A percentile compares a stretch with the other conserved stretches of the same genome.
Conservation (phyloP, 2,113 vertebrate species). For the Acanthisitta chloris region DNA sequence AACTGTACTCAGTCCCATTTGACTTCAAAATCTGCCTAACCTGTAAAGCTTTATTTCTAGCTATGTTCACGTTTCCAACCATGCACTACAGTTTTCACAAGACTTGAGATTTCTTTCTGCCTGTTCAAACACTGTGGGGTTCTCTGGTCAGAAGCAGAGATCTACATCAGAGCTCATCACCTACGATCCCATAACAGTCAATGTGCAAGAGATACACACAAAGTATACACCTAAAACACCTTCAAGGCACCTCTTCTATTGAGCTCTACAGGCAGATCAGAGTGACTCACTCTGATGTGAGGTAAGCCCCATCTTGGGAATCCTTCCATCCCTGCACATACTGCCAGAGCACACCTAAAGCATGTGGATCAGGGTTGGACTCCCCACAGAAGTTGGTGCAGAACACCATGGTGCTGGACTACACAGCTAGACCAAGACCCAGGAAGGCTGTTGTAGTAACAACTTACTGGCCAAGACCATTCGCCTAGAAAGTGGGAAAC, state of each 20-base stretch:
- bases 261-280: neutral
- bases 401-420: neutral
- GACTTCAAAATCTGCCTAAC: neutral
- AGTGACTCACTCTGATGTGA: neutral
- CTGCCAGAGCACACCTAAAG: neutral
- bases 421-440: neutral
- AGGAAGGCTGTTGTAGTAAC: neutral
- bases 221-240: neutral
- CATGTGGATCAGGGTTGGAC: rapidly evolving
- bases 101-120: neutral
- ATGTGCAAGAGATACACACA: neutral
- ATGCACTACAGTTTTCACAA: rapidly evolving
- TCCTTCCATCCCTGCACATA: neutral
- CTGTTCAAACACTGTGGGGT: neutral
- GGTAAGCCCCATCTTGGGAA: neutral
- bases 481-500: neutral
- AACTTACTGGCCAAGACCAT: neutral
- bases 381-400: neutral
- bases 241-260: neutral
- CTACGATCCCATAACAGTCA: neutral
- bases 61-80: neutral
- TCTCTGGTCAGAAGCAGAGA: neutral
- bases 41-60: neutral
- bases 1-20: rapidly evolving
- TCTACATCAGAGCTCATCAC: neutral